Percentiles rank a stretch among this genome's conserved stretches.
Evolutionary conservation across 2,113 vertebrate genomes (phyloP).

Genomic region (Plotosus lineatus): DNA sequence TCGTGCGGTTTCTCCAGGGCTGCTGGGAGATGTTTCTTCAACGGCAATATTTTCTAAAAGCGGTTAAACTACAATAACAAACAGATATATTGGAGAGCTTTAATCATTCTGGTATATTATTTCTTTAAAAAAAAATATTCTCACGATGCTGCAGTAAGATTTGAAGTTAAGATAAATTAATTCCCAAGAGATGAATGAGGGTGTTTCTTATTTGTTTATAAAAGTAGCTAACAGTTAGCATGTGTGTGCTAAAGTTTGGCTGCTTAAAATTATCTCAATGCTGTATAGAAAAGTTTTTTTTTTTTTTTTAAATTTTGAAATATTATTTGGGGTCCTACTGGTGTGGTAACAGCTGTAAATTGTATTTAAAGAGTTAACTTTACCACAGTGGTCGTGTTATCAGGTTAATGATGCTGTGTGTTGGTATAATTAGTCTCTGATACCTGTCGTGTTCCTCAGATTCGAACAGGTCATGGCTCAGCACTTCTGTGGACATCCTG

Average conservation of each 20-base stretch:
- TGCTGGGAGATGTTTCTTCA: background rate
- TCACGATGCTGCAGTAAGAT: background rate
- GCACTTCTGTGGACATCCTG: constrained; percentile 46
- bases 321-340: background rate
- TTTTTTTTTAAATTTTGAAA: background rate
- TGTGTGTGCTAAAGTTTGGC: background rate
- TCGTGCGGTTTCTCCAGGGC: background rate
- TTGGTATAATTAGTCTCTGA: background rate
- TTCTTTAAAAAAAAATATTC: background rate
- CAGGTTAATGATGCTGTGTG: background rate
- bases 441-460: background rate
- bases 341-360: background rate
- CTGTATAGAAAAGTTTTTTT: no score
- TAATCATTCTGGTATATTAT: background rate
- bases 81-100: background rate
- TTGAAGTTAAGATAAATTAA: background rate
- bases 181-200: background rate
- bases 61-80: background rate
- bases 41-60: background rate
- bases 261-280: background rate
- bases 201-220: background rate
- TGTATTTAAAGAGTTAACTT: background rate
- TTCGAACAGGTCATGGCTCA: constrained; percentile 49
- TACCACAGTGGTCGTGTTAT: background rate
- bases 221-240: constrained; percentile 3